Conservation (phyloP, 2,888 invertebrate species). For the Odontocerum albicorne region DNA sequence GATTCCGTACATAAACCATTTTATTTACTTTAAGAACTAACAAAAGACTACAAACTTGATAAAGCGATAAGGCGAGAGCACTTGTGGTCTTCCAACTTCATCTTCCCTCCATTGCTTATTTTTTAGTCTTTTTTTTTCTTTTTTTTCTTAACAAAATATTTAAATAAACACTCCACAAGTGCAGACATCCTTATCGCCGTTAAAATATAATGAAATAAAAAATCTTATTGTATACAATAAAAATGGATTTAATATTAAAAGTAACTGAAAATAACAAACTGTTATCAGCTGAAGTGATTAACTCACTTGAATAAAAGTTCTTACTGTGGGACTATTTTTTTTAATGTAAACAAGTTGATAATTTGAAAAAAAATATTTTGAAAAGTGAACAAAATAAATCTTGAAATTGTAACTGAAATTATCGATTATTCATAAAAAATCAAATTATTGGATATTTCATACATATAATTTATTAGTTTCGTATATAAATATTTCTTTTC, state of each 20-base stretch:
- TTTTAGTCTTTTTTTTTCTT: slow-evolving; percentile 4
- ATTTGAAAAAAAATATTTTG: too few species aligned
- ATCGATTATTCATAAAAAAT: too few species aligned
- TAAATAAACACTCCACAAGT: neutral
- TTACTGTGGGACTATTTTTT: too few species aligned
- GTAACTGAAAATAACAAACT: slow-evolving; percentile 8
- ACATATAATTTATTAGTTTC: too few species aligned
- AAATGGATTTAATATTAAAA: slow-evolving; percentile 4
- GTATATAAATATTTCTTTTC: too few species aligned
- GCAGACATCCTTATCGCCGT: neutral
- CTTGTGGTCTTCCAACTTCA: neutral
- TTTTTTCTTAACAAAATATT: slow-evolving; percentile 5
- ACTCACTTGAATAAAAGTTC: too few species aligned
- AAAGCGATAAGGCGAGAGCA: neutral
- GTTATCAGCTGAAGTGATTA: slow-evolving; percentile 1
- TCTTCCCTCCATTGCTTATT: neutral
- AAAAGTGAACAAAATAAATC: too few species aligned
- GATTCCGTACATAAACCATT: slow-evolving; percentile 17
- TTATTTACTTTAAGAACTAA: slow-evolving; percentile 9
- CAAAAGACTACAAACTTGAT: slow-evolving; percentile 4
- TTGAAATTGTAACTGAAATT: too few species aligned
- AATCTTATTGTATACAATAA: neutral
- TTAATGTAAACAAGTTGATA: too few species aligned
- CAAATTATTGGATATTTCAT: too few species aligned
- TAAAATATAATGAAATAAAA: neutral